Conservation (phyloP, 2,888 invertebrate species). For the Drosophila fungiperda region DNA sequence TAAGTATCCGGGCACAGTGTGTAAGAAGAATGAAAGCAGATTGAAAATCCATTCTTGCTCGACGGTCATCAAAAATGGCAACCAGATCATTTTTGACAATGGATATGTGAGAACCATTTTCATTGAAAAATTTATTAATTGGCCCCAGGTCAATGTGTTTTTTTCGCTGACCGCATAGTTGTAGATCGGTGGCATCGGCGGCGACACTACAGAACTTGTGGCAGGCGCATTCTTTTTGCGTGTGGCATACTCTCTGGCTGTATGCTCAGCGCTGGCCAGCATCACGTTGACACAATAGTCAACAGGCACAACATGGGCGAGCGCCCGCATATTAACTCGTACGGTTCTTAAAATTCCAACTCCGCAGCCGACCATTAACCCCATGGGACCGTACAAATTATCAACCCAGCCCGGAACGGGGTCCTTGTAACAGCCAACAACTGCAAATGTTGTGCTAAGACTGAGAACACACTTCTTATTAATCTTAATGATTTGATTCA, state of each 20-base stretch:
- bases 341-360: conserved; percentile 86
- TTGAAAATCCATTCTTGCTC: conserved; percentile 83
- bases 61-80: conserved; percentile 86
- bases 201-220: conserved; percentile 3
- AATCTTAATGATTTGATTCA: conserved; percentile 3
- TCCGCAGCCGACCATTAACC: conserved; percentile 85
- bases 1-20: conserved; percentile 88
- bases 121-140: conserved; percentile 85
- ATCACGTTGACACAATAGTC: conserved; percentile 85
- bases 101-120: conserved; percentile 87
- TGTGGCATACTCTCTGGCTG: conserved; percentile 64
- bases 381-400: conserved; percentile 88
- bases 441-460: conserved; percentile 14
- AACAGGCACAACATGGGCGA: conserved; percentile 85
- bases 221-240: conserved; percentile 29
- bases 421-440: conserved; percentile 85
- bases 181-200: conserved; percentile 85
- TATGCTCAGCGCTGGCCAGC: conserved; percentile 85
- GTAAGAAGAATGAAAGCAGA: conserved; percentile 87
- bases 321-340: conserved; percentile 42
- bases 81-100: conserved; percentile 89
- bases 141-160: conserved; percentile 92
- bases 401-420: conserved; percentile 89
- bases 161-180: conserved; percentile 94
- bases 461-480: not conserved